phyloP scores from a whole-genome alignment of 2,888 invertebrate species.

The Megamerina dolium region DNA sequence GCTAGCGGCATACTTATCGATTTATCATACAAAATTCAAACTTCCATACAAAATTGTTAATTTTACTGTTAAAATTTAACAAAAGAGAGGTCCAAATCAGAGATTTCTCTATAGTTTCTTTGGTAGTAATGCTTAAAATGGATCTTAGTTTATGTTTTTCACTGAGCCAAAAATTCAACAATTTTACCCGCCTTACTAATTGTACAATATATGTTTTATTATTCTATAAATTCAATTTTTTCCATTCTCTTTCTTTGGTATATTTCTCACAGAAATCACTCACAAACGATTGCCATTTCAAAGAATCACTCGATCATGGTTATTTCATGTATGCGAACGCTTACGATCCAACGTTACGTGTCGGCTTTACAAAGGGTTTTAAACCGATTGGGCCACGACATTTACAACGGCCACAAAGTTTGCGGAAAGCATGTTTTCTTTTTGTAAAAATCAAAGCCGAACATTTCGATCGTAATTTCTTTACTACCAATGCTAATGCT shows the following conservation, averaged over 20 bases:
- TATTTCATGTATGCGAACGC: slow-evolving; percentile 37
- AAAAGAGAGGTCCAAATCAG: no score
- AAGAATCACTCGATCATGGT: slow-evolving; percentile 37
- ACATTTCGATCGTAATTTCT: slow-evolving; percentile 22
- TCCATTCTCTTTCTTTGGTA: background rate
- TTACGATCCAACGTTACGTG: slow-evolving; percentile 33
- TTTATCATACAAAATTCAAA: no score
- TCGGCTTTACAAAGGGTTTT: slow-evolving; percentile 39
- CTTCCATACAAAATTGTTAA: no score
- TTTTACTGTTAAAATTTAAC: no score
- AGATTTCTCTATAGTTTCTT: no score
- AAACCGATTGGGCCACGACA: slow-evolving; percentile 36
- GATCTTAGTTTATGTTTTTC: no score
- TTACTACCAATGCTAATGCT: slow-evolving; percentile 18
- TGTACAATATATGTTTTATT: no score
- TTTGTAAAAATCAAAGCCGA: slow-evolving; percentile 34
- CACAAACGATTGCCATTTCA: slow-evolving; percentile 41
- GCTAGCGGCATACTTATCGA: no score
- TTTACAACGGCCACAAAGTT: slow-evolving; percentile 25
- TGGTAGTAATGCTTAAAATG: no score
- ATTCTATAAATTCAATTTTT: background rate
- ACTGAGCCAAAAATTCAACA: no score
- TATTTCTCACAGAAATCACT: slow-evolving; percentile 34
- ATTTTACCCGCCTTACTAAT: no score
- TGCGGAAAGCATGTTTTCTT: slow-evolving; percentile 32